Evolutionary conservation across 2,888 invertebrate species (phyloP).

Genomic region (Halictus ligatus): DNA sequence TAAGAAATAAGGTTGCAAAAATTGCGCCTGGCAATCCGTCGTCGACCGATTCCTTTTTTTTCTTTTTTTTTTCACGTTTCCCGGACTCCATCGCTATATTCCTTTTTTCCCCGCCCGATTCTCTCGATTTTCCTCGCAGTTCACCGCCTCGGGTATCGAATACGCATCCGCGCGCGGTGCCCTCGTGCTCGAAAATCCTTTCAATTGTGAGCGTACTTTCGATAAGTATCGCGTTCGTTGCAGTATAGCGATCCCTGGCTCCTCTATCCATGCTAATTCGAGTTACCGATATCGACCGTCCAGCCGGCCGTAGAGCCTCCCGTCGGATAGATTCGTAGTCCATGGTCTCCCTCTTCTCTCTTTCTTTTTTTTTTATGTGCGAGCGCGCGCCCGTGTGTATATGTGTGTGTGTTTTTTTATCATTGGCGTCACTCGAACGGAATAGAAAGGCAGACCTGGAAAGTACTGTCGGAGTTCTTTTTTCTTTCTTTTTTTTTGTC

Average conservation of each 20-base stretch:
- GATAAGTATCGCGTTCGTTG: slow-evolving; percentile 56
- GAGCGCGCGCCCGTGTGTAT: no score
- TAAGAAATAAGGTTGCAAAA: slow-evolving; percentile 35
- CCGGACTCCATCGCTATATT: neutral
- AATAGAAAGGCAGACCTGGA: slow-evolving; percentile 59
- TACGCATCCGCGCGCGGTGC: slow-evolving; percentile 27
- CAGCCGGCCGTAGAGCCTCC: slow-evolving; percentile 27
- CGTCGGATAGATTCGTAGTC: slow-evolving; percentile 42
- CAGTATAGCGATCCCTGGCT: slow-evolving; percentile 21
- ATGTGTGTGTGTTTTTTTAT: slow-evolving; percentile 2
- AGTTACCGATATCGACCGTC: slow-evolving; percentile 48
- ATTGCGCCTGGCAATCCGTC: slow-evolving; percentile 39
- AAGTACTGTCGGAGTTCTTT: slow-evolving; percentile 57
- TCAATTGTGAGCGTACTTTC: slow-evolving; percentile 46
- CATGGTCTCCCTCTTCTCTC: slow-evolving; percentile 12
- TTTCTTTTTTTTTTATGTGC: neutral
- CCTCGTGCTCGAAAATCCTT: slow-evolving; percentile 38
- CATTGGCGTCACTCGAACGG: slow-evolving; percentile 47
- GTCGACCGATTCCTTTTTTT: neutral
- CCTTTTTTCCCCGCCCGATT: neutral
- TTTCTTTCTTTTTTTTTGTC: slow-evolving; percentile 23
- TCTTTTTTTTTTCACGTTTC: neutral
- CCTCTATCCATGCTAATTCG: slow-evolving; percentile 53
- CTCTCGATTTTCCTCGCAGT: slow-evolving; percentile 2
- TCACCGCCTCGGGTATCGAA: slow-evolving; percentile 42